Base-by-base conservation (phyloP, 2,888 invertebrate genomes). In the Sepiola atlantica region DNA sequence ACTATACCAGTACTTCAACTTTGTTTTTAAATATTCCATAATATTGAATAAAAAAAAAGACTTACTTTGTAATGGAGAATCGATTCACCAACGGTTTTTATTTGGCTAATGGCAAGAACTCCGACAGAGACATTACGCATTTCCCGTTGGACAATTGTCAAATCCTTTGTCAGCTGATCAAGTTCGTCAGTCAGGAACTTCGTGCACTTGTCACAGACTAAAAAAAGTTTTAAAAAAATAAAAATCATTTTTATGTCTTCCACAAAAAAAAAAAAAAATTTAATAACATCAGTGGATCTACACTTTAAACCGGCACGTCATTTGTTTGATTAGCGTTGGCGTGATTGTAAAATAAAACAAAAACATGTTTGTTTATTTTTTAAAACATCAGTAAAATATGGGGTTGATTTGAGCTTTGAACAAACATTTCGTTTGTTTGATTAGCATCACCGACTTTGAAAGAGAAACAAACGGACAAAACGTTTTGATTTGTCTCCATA, bases 121-220 rank as follows among this genome's bases (percentile, higher is more conserved):
- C 99, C 98, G 95, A 98, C 98, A 0, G 99, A 98, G 3, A 98
- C 98, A 96, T 98, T 98, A 97, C 98, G 98, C 96, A 99, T 98
- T 96, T 99, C 98, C 20, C 98, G 97, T 55, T 98, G 98, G 94
- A 98, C 98, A 1, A 98, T 98, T 92, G 98, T 98, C 54, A 99
- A 98, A 45, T 98, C 97, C 12, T 97, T 97, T 20, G 98, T 98
- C 95, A 99, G 97, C 24, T 98, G 98, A 96, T 99, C 99, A 0
- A 99, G 98, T 3, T 98, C 98, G 97, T 99, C 98, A 57, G 99
- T 97, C 4, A 99, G 98, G 91, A 98, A 98, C 96, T 99, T 98
- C 0, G 98, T 98, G 97, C 99, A 99, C 32, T 98, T 98, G 97
- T 99, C 99, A 97, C 99, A 99, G 96, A 98, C 98, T 97, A 95